Evolutionary conservation across 2,888 invertebrate species (phyloP).

Genomic region (Epinotia bilunana): DNA sequence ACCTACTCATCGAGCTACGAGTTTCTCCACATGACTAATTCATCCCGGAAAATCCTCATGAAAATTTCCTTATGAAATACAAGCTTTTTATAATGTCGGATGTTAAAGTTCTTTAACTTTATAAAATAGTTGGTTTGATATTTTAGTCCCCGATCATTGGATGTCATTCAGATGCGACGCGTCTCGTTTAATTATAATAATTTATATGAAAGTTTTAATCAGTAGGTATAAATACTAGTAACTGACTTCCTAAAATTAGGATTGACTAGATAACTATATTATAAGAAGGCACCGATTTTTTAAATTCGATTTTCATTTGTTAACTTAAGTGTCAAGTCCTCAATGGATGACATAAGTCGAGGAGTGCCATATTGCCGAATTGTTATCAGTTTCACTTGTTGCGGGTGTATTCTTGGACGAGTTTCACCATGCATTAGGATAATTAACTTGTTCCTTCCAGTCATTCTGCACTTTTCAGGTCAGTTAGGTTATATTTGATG

Average conservation of each 20-base stretch:
- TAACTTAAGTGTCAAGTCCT: constrained; percentile 11
- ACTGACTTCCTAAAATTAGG: not conserved
- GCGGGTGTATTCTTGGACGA: no score
- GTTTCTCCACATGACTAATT: constrained; percentile 36
- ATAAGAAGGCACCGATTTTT: not conserved
- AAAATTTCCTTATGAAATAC: not conserved
- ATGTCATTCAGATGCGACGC: not conserved
- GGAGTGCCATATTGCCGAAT: not conserved
- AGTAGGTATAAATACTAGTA: not conserved
- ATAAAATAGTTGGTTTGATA: no score
- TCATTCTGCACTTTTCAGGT: no score
- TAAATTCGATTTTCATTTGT: constrained; percentile 11
- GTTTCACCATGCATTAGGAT: no score
- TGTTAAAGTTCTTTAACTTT: no score
- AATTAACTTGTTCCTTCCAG: no score
- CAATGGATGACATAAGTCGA: constrained; percentile 10
- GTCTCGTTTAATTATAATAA: not conserved
- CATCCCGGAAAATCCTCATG: constrained; percentile 16
- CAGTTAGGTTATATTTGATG: no score
- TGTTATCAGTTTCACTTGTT: not conserved
- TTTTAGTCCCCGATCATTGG: no score
- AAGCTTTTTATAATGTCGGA: no score
- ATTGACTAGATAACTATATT: not conserved
- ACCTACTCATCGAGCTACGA: not conserved
- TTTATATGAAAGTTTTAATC: not conserved